Conservation (phyloP, 2,888 invertebrate species). For the Eubasilissa splendida region DNA sequence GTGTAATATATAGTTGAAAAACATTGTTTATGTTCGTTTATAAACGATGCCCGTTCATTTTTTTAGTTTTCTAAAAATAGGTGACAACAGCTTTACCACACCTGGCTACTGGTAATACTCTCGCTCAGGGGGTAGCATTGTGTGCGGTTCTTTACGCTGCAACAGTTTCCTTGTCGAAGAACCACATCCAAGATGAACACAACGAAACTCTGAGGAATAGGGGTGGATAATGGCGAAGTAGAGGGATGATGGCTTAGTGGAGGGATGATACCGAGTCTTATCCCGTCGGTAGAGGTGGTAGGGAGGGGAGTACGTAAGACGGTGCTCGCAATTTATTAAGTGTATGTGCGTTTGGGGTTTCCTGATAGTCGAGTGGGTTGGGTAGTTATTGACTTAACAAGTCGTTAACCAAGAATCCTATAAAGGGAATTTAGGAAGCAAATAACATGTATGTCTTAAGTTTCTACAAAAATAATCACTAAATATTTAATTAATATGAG, state of each 20-base stretch:
- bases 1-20: no score
- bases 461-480: no score
- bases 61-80: no score
- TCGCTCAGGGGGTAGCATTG: slow-evolving; percentile 40
- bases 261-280: slow-evolving; percentile 13
- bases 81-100: no score
- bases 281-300: background rate
- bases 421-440: background rate
- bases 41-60: no score
- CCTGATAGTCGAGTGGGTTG: slow-evolving; percentile 14
- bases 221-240: slow-evolving; percentile 33
- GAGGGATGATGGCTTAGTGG: slow-evolving; percentile 13
- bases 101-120: background rate
- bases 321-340: slow-evolving; percentile 34
- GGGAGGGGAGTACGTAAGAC: slow-evolving; percentile 5
- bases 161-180: slow-evolving; percentile 53
- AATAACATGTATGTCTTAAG: no score
- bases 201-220: slow-evolving; percentile 30
- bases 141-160: slow-evolving; percentile 52
- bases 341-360: slow-evolving; percentile 29
- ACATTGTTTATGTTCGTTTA: no score
- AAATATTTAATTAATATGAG: no score
- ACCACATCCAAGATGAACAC: slow-evolving; percentile 47
- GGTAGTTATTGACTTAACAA: slow-evolving; percentile 34
- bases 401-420: slow-evolving; percentile 21